Percentiles rank a stretch among this genome's conserved stretches.
These are phyloP conservation scores for Patagioenas fasciata DNA, from an alignment of 2,113 vertebrate genomes.

Conservation along the genomic window DNA sequence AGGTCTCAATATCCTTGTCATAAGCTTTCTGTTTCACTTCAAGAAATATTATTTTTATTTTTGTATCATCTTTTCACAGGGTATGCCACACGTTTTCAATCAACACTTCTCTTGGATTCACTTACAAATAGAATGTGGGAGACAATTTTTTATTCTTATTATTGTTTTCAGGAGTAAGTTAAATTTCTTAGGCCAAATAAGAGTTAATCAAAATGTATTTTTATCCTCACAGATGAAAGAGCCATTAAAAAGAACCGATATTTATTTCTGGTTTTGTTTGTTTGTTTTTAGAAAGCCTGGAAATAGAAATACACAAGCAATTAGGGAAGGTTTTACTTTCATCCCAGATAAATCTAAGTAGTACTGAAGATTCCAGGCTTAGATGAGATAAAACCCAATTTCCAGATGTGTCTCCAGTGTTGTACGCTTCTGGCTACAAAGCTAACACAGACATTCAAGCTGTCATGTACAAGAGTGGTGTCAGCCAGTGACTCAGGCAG, in stretches of 20 bases:
- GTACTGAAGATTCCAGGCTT: neutral
- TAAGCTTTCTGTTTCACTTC: neutral
- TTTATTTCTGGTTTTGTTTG: neutral
- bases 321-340: conserved; percentile 40
- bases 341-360: conserved; percentile 29
- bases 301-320: conserved; percentile 21
- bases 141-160: neutral
- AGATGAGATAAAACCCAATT: conserved; percentile 57
- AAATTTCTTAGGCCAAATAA: neutral
- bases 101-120: neutral
- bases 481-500: neutral
- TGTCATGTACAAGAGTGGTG: neutral
- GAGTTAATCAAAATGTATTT: neutral
- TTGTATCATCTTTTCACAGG: neutral
- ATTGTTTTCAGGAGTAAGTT: neutral
- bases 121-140: neutral
- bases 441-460: conserved; percentile 14
- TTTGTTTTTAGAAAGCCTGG: neutral
- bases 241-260: fast-evolving
- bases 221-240: neutral
- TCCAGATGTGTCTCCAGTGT: neutral
- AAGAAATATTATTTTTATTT: neutral
- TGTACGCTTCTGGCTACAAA: neutral
- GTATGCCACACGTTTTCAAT: neutral
- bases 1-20: neutral